Evolutionary conservation across 2,113 vertebrate genomes (phyloP), one percentile per base, ranked within the genome.

Genomic region (Erpornis zantholeuca): DNA sequence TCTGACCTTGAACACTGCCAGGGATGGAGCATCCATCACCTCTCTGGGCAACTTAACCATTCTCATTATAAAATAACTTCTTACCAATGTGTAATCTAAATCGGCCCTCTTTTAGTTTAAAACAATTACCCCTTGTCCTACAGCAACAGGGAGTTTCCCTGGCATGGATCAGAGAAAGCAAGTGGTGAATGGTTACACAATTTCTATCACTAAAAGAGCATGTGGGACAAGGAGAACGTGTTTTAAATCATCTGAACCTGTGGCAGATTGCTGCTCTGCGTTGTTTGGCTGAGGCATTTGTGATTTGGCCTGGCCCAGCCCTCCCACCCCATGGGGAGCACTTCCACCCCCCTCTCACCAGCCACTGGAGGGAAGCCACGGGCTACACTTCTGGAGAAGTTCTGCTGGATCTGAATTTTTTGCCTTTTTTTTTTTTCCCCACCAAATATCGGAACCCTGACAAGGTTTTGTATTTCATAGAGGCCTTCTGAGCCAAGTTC

Each of bases 151-250:
- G 36, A 13, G 1, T 28, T 82, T 56, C 27, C 20, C 49, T 21
- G 59, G 59, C 19, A 17, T 5, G 28, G 82, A 12, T 29, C 11
- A 15, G 29, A 18, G 38, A 21, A 59, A 36, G 35, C 23, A 27
- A 12, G 27, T 28, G 6, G 19, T 9, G 24, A 38, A 22, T 1
- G 2, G 42, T 47, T 47, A 29, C 3, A 8, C 17, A n/a, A 3
- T 12, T 65, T 31, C 8, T 28, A 4, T 33, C 20, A 9, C 20
- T n/a, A 5, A 28, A 52, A n/a, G 4, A 65, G 14, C 5, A 2
- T 20, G 16, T 7, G 18, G 44, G 45, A 38, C 33, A 69, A 64
- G 64, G 85, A 24, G 16, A 38, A 45, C 0, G 0, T 35, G 10
- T 45, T 79, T 71, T 33, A 64, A 68, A 68, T 14, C 13, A n/a